These are phyloP conservation scores for Ophthalmolycus amberensis DNA, from an alignment of 2,113 vertebrate genomes.

Conservation along the genomic window DNA sequence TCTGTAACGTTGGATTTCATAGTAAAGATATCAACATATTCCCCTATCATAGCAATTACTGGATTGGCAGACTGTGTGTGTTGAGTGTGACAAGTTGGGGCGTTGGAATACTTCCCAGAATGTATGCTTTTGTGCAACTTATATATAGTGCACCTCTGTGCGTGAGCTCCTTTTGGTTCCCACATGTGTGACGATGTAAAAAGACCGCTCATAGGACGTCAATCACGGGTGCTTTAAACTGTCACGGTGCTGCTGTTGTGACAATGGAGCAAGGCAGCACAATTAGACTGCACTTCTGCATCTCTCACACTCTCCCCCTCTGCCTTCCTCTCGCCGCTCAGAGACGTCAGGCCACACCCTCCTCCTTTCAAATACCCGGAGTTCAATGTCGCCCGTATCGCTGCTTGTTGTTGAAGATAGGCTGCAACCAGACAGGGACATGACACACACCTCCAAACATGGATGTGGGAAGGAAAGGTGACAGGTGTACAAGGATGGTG, in stretches of 20 bases:
- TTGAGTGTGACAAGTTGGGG: background rate
- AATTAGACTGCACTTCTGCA: slow-evolving; percentile 51
- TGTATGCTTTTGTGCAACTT: background rate
- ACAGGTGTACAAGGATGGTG: background rate
- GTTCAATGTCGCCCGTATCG: slow-evolving; percentile 9
- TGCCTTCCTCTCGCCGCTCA: slow-evolving; percentile 7
- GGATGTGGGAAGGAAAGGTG: background rate
- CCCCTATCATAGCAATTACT: background rate
- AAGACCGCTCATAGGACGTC: slow-evolving; percentile 61
- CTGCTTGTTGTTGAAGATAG: background rate
- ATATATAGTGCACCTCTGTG: background rate
- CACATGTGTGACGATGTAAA: slow-evolving; percentile 30
- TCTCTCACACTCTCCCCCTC: slow-evolving; percentile 8
- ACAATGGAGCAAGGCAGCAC: slow-evolving; percentile 49
- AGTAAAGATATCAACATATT: background rate
- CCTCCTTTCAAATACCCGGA: background rate
- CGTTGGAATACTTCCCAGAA: background rate
- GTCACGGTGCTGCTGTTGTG: slow-evolving; percentile 34
- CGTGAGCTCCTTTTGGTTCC: background rate
- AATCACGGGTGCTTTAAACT: slow-evolving; percentile 56
- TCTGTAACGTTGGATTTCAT: background rate
- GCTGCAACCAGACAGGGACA: background rate
- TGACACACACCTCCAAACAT: background rate
- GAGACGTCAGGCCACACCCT: slow-evolving; percentile 10
- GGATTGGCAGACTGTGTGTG: background rate